Base-by-base conservation (phyloP, 2,113 vertebrate genomes). In the Oreocharis arfaki region DNA sequence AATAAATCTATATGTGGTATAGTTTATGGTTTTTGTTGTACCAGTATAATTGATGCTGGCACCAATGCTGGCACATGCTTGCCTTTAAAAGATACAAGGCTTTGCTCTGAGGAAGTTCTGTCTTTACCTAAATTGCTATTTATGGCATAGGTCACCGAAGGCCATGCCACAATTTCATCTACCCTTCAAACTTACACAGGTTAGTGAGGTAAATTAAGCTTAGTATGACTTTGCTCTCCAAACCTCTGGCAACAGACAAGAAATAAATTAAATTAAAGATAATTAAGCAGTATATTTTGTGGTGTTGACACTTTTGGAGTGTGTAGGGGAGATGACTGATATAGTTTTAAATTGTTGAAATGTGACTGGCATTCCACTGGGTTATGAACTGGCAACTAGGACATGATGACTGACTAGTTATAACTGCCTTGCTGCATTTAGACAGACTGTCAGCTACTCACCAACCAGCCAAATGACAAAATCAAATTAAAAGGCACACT, bases 401-500 rank as follows among this genome's bases (percentile, higher is more conserved):
- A 81, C 30, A 81, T 26, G 81, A 76, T 61, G 83, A 70, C 15
- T 88, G 90, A 78, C 49, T 84, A 32, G 47, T 37, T 90, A 16
- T 41, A 86, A 90, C 76, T 85, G 63, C 82, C 63, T 75, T 70
- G 63, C 79, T 88, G 63, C 71, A 44, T 56, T 90, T 59, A 74
- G 82, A 64, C 56, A 80, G 83, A 37, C 67, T 79, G 81, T 89
- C 91, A 94, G 13, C 69, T 69, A 26, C 70, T 74, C 84, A 65
- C 37, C 53, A 87, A 77, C 56, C 67, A 61, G 59, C 57, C 71
- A 88, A 93, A 87, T 41, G 81, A 63, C 78, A 87, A 94, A 60
- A 93, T 41, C 42, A 42, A 97, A 95, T 94, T 77, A 95, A 92
- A 93, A 90, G 61, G 23, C 35, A 41, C 64, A 61, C 80, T 95